These are phyloP conservation scores for Chondrosia reniformis DNA, from an alignment of 37 sponge, comb jelly and placozoan genomes.

Conservation along the genomic window DNA sequence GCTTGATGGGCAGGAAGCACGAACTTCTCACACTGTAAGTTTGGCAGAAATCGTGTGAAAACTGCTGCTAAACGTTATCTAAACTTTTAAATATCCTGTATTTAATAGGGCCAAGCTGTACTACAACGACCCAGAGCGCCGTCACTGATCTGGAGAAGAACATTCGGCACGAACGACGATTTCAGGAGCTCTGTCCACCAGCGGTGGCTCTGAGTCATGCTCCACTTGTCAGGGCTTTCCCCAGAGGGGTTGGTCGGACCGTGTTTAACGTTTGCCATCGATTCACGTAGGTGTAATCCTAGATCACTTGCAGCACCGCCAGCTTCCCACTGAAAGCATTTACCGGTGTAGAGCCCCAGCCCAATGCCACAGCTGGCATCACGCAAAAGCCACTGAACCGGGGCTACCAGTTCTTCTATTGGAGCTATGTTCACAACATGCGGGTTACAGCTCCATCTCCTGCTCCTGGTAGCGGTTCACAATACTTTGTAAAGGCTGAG, in stretches of 20 bases:
- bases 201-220: not conserved
- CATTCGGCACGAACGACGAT: not conserved
- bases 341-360: not conserved
- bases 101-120: not conserved
- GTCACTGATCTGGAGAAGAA: not conserved
- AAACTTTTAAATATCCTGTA: not conserved
- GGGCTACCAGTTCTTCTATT: not conserved
- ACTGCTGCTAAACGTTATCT: not conserved
- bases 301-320: conserved; percentile 1
- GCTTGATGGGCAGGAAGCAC: not conserved
- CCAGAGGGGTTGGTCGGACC: not conserved
- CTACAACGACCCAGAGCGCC: conserved; percentile 1
- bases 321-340: not conserved
- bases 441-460: not conserved
- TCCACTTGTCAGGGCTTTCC: not conserved
- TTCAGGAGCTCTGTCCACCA: not conserved
- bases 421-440: not conserved
- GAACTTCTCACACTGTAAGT: not conserved
- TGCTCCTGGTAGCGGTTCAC: not conserved
- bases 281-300: not conserved
- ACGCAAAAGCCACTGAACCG: not conserved
- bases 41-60: not conserved
- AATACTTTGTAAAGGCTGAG: not conserved
- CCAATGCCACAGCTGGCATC: not conserved
- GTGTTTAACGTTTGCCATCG: not conserved